Percentiles rank a stretch among this genome's conserved stretches.
phyloP scores from a whole-genome alignment of 2,888 invertebrate genomes.

The Thereva unica region DNA sequence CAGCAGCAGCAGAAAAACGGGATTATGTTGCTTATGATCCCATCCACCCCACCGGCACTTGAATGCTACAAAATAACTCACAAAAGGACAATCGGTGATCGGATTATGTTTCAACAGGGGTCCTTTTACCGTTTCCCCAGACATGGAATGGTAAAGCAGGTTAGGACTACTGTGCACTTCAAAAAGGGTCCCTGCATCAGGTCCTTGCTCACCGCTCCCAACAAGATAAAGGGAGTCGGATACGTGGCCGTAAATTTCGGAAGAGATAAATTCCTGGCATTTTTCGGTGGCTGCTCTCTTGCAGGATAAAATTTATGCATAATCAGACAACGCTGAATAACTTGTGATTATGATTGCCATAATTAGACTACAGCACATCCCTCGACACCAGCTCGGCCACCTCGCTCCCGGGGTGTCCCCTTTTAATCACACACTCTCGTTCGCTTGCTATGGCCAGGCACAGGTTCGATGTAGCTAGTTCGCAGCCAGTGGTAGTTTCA shows the following conservation, averaged over 20 bases:
- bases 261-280: conserved; percentile 37
- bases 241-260: conserved; percentile 33
- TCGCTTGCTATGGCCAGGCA: background rate
- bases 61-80: conserved; percentile 18
- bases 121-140: background rate
- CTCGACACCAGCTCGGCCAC: conserved; percentile 23
- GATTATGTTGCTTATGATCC: conserved; percentile 29
- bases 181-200: conserved; percentile 6
- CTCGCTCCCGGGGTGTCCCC: conserved; percentile 6
- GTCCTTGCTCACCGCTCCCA: conserved; percentile 4
- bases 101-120: conserved; percentile 42
- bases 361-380: conserved; percentile 38
- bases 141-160: background rate
- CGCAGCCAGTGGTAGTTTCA: background rate
- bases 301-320: conserved; percentile 39
- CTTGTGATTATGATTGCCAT: conserved; percentile 41
- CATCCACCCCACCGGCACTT: conserved; percentile 14
- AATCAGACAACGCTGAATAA: conserved; percentile 40
- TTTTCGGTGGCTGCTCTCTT: conserved; percentile 27
- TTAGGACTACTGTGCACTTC: conserved; percentile 1
- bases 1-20: conserved; percentile 25
- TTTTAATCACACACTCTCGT: background rate
- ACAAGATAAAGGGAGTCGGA: conserved; percentile 3
- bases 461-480: background rate
- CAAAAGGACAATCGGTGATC: conserved; percentile 40